Evolutionary conservation across 2,888 invertebrate species (phyloP).

Genomic region (Slavum lentiscoides): DNA sequence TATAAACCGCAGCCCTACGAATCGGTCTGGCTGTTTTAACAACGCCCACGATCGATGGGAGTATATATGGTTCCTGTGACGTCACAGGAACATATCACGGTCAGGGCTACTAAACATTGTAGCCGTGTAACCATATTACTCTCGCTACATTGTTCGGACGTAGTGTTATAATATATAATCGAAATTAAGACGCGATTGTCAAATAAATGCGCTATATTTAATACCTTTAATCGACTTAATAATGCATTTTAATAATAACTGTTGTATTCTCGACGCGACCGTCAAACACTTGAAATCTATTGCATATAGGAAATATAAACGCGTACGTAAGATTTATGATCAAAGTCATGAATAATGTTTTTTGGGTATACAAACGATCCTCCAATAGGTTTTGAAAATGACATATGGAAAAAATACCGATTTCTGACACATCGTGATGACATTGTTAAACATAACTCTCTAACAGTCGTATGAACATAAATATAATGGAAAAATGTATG

Average conservation of each 20-base stretch:
- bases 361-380: background rate
- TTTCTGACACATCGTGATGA: background rate
- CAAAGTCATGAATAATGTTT: slow-evolving; percentile 9
- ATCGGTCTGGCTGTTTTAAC: slow-evolving; percentile 42
- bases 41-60: slow-evolving; percentile 52
- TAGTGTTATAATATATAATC: background rate
- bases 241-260: background rate
- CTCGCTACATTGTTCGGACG: background rate
- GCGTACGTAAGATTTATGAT: slow-evolving; percentile 17
- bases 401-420: slow-evolving; percentile 17
- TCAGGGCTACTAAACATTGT: slow-evolving; percentile 52
- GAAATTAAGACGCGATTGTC: background rate
- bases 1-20: slow-evolving; percentile 36
- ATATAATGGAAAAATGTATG: background rate
- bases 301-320: background rate
- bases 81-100: slow-evolving; percentile 48
- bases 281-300: background rate
- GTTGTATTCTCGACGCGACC: background rate
- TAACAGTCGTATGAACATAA: background rate
- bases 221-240: background rate
- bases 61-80: slow-evolving; percentile 46
- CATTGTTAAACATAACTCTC: background rate
- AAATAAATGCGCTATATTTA: background rate
- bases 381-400: background rate
- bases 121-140: background rate